phyloP scores from a whole-genome alignment of 2,888 invertebrate species.

The Cheilosia pagana region DNA sequence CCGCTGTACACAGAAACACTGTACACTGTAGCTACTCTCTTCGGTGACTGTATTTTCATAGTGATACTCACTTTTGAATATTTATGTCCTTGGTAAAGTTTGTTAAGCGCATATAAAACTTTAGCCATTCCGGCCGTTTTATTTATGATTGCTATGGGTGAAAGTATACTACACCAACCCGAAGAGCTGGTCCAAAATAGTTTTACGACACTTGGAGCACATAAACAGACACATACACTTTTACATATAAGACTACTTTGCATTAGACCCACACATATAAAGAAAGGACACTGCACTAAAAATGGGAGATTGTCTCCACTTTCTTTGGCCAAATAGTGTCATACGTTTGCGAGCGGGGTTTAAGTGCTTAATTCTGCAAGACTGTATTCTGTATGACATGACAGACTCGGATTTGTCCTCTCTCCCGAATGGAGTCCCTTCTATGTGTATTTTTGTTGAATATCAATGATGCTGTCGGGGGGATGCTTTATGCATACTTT shows the following conservation, averaged over 20 bases:
- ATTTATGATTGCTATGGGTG: constrained; percentile 71
- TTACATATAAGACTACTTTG: constrained; percentile 30
- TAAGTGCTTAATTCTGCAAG: constrained; percentile 62
- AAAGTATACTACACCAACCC: constrained; percentile 6
- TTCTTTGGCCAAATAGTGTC: neutral
- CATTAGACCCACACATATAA: constrained; percentile 42
- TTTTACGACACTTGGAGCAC: constrained; percentile 41
- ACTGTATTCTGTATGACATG: constrained; percentile 46
- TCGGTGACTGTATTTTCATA: constrained; percentile 46
- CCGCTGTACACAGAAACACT: no score
- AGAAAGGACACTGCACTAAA: constrained; percentile 33
- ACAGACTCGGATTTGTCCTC: neutral
- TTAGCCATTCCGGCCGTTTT: constrained; percentile 73
- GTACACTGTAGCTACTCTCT: neutral
- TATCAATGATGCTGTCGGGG: constrained; percentile 55
- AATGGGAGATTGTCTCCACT: neutral
- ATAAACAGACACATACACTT: constrained; percentile 10
- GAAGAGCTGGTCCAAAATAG: constrained; percentile 41
- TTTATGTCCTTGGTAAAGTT: constrained; percentile 73
- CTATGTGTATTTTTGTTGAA: constrained; percentile 31
- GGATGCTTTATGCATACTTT: constrained; percentile 49
- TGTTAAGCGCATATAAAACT: constrained; percentile 75
- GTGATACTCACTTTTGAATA: constrained; percentile 73
- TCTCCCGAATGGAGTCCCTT: neutral
- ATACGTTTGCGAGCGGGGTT: constrained; percentile 39